These are phyloP conservation scores for Stenoptilia bipunctidactyla DNA, from an alignment of 2,888 invertebrate species.

Conservation along the genomic window DNA sequence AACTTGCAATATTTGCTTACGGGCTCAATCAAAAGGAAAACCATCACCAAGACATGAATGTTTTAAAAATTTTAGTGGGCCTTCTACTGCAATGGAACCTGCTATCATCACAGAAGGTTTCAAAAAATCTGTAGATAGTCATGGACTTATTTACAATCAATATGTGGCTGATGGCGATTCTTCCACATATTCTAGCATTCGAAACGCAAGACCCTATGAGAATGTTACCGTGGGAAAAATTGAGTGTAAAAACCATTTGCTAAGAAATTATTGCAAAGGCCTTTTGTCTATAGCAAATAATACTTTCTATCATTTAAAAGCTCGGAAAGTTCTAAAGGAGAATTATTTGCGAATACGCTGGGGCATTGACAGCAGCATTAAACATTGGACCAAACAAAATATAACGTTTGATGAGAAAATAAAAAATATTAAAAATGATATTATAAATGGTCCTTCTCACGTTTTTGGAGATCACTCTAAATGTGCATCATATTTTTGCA, in stretches of 20 bases:
- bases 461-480: neutral
- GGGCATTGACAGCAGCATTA: constrained; percentile 6
- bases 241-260: constrained; percentile 4
- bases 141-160: neutral
- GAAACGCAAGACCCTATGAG: neutral
- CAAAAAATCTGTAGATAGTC: neutral
- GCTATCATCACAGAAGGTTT: neutral
- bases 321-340: constrained; percentile 2
- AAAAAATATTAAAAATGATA: constrained; percentile 4
- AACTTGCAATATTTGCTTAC: neutral
- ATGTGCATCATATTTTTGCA: neutral
- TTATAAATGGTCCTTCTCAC: constrained; percentile 3
- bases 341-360: constrained; percentile 7
- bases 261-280: constrained; percentile 4
- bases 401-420: constrained; percentile 1
- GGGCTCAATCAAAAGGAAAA: neutral
- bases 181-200: neutral
- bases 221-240: constrained; percentile 5
- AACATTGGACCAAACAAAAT: constrained; percentile 6
- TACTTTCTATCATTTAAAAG: constrained; percentile 1
- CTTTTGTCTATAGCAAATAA: neutral
- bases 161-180: neutral
- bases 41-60: neutral
- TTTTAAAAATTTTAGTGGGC: neutral
- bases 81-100: neutral